Percentiles rank a stretch among this genome's conserved stretches.
These are phyloP conservation scores for Glaucopsyche alexis DNA, from an alignment of 2,888 invertebrate genomes.

Conservation along the genomic window DNA sequence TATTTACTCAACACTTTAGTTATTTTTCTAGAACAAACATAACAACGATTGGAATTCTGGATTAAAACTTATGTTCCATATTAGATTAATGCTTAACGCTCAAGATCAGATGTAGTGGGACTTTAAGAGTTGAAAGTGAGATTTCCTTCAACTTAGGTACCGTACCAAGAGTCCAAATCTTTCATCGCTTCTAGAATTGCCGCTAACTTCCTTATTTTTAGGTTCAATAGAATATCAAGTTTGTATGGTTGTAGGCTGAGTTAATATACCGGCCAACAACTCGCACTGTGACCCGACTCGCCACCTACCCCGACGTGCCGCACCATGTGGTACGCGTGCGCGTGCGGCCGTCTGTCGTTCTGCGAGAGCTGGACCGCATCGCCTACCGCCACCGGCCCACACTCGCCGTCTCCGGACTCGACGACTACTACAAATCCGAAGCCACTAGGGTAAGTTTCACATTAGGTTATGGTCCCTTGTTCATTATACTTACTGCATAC, in stretches of 20 bases:
- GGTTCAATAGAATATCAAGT: conserved; percentile 21
- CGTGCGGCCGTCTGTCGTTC: conserved; percentile 83
- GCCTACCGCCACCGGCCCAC: conserved; percentile 82
- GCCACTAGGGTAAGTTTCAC: conserved; percentile 82
- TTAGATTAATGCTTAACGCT: too few relatives aligned
- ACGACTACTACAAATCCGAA: conserved; percentile 89
- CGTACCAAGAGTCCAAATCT: neutral
- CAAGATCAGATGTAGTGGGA: too few relatives aligned
- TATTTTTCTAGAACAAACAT: neutral
- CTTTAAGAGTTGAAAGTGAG: too few relatives aligned
- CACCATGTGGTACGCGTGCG: conserved; percentile 79
- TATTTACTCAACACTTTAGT: neutral
- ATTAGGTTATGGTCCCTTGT: too few relatives aligned
- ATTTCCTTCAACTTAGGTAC: too few relatives aligned
- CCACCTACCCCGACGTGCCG: conserved; percentile 79
- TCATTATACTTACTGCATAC: too few relatives aligned
- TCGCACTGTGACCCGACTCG: conserved; percentile 80
- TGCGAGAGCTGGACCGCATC: conserved; percentile 85
- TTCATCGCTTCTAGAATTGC: neutral
- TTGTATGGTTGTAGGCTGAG: conserved; percentile 60
- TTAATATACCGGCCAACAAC: conserved; percentile 71
- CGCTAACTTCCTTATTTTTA: neutral
- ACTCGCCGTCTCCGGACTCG: conserved; percentile 82
- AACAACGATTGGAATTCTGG: neutral
- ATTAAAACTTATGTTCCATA: too few relatives aligned